A percentile compares a stretch with the other conserved stretches of the same genome.
phyloP scores from a whole-genome alignment of 2,888 invertebrate species.

The Leucophenga montana region DNA sequence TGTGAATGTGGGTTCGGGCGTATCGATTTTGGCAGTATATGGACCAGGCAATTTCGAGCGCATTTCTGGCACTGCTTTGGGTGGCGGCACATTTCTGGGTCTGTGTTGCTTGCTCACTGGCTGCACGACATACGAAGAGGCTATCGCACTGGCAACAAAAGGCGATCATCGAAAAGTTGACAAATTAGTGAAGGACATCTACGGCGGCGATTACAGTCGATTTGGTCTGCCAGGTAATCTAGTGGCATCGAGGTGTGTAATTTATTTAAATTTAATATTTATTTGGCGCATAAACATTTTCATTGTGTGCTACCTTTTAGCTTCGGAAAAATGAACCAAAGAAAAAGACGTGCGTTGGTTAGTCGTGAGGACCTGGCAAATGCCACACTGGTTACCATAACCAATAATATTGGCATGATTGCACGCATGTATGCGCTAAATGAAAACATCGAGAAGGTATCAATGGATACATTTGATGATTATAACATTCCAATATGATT shows the following conservation, averaged over 20 bases:
- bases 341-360: slow-evolving; percentile 85
- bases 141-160: slow-evolving; percentile 91
- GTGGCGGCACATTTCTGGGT: slow-evolving; percentile 98
- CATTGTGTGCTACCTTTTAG: slow-evolving; percentile 75
- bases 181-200: slow-evolving; percentile 96
- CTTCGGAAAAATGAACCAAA: slow-evolving; percentile 96
- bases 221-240: slow-evolving; percentile 94
- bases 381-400: slow-evolving; percentile 96
- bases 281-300: no score
- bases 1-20: slow-evolving; percentile 98
- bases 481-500: not conserved
- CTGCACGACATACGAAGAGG: slow-evolving; percentile 97
- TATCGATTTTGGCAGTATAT: slow-evolving; percentile 94
- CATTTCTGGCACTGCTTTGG: slow-evolving; percentile 88
- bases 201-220: slow-evolving; percentile 95
- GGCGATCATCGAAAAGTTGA: slow-evolving; percentile 96
- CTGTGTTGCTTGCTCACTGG: slow-evolving; percentile 96
- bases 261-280: not conserved
- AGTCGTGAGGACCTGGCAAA: slow-evolving; percentile 92
- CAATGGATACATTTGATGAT: not conserved
- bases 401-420: slow-evolving; percentile 99
- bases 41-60: slow-evolving; percentile 91
- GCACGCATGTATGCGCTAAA: slow-evolving; percentile 96
- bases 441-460: slow-evolving; percentile 88
- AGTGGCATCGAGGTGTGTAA: slow-evolving; percentile 93